Evolutionary conservation across 2,888 invertebrate genomes (phyloP), one percentile per base, ranked within the genome.

Genomic region (Apodemia zela): DNA sequence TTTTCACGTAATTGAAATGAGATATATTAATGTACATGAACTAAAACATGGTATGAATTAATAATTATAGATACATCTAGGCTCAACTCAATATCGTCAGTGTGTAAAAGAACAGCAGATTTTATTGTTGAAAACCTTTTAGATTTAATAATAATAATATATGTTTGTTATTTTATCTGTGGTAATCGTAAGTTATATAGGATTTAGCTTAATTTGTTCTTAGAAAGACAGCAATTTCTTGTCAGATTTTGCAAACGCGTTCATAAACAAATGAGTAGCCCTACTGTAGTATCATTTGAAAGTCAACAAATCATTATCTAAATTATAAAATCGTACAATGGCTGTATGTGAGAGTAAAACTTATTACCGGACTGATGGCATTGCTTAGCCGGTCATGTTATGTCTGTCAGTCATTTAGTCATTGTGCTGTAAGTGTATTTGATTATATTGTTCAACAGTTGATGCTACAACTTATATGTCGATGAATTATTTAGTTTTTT

Each of bases 391-490:
- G 71, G 71, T 78, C 85, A 82, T 80, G 76, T 60, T 62, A 65
- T 80, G 75, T 82, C 80, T 81, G 76, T 82, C 71, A 73, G 72
- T 74, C 87, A 87, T 85, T 81, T 86, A 87, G 84, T 87, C 80
- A 82, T 85, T 89, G 86, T 88, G 88, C 89, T 86, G 84, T 88
- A 86, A 82, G 79, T 82, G 83, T 87, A 84, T 80, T 75, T 71
- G 15, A 82, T 80, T 82, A 77, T 81, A 65, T 66, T 59, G 59
- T 65, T 81, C 81, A 86, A 87, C 86, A 85, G 88, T 89, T 88
- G 82, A 87, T 86, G 90, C 90, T 89, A 89, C 84, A 85, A 88
- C 83, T 79, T 83, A 79, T 73, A 75, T 83, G 83, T 88, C 88
- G 85, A 88, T 84, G 82, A 86, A 86, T 89, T 85, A 42, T 42